Conservation (phyloP, 1,140 invertebrate genomes). For the Fopius arisanus region DNA sequence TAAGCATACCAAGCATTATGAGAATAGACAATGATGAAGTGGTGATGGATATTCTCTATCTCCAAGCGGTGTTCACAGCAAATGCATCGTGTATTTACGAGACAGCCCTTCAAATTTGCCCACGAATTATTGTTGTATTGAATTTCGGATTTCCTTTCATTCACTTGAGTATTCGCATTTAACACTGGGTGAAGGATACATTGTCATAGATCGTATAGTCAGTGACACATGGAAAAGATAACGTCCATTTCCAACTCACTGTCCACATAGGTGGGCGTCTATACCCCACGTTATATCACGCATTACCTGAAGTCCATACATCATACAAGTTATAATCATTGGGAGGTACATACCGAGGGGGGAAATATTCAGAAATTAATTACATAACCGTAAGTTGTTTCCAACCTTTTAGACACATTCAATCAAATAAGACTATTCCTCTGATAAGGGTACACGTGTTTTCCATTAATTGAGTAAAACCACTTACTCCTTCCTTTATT, state of each 20-base stretch:
- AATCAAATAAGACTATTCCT: conserved; percentile 1
- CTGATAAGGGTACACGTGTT: conserved; percentile 1
- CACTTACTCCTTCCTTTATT: conserved; percentile 16
- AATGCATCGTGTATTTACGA: too few relatives aligned
- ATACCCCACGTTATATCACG: conserved; percentile 46
- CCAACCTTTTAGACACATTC: not conserved
- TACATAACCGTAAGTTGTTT: not conserved
- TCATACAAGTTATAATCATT: conserved; percentile 40
- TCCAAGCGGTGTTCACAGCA: too few relatives aligned
- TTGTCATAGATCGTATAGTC: not conserved
- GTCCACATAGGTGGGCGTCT: conserved; percentile 47
- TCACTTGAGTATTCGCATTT: too few relatives aligned
- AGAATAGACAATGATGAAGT: not conserved
- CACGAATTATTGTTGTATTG: too few relatives aligned
- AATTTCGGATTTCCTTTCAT: too few relatives aligned
- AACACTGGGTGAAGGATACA: not conserved
- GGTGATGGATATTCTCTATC: not conserved
- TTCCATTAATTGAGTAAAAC: not conserved
- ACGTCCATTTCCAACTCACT: conserved; percentile 19
- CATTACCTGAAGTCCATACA: conserved; percentile 48
- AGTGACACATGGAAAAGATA: conserved; percentile 24
- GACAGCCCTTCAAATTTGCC: not conserved
- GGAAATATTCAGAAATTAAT: too few relatives aligned
- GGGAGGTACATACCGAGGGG: too few relatives aligned
- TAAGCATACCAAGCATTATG: not conserved